Evolutionary conservation across 2,113 vertebrate species (phyloP), one percentile per base, ranked within the genome.

Genomic region (Cavia aperea): DNA sequence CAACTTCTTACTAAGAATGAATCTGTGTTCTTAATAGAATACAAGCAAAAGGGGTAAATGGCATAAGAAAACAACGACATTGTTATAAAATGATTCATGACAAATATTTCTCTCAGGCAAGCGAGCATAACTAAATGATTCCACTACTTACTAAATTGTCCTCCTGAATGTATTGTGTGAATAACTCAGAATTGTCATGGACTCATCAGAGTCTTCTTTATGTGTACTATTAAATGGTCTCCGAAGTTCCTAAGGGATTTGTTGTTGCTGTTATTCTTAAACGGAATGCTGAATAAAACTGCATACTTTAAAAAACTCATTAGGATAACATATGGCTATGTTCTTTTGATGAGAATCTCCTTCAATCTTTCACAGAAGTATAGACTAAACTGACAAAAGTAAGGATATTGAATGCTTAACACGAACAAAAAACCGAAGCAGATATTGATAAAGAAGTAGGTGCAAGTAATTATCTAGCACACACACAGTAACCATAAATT

Each of bases 401-500:
- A 81, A 94, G 77, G 4, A 90, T 87, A 26, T 16, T 63, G 83
- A 70, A 58, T 78, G 39, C 36, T 79, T 43, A 73, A 68, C 3
- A 87, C 73, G 68, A 92, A 89, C n/a, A 81, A 65, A 88, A 93
- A 95, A 89, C 54, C 18, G 81, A 91, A 95, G 78, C 24, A 77
- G 9, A 92, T 29, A 73, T 24, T 63, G 39, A 79, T 77, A 77
- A 90, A 75, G 31, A 93, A 86, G 16, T 82, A 83, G 49, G 12
- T 21, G 3, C 29, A 65, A 78, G 24, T 62, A 92, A 87, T 84
- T 89, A 72, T 82, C 49, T 36, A 81, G n/a, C 78, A 78, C 49
- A 75, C 78, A 78, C 49, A 75, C 0, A 8, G 7, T 63, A 81
- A 18, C 58, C 46, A 10, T 49, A 49, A 19, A 29, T 63, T 75